These are phyloP conservation scores for Clarias macrocephalus DNA, from an alignment of 2,113 vertebrate species.

Conservation along the genomic window DNA sequence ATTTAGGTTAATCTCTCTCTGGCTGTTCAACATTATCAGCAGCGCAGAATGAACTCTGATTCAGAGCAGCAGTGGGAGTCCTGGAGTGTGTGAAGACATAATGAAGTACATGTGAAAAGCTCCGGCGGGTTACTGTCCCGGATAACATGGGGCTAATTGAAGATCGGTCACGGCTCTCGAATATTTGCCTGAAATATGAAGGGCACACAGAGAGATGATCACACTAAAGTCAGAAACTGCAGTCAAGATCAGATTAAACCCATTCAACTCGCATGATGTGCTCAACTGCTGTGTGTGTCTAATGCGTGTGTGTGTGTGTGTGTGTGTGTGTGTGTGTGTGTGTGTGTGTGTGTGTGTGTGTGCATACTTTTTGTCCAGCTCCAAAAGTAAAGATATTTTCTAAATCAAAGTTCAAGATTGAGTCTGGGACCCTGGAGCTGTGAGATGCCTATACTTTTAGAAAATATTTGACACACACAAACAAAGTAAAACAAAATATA, in stretches of 20 bases:
- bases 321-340: slow-evolving; percentile 13
- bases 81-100: slow-evolving; percentile 63
- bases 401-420: background rate
- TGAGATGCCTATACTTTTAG: background rate
- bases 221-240: slow-evolving; percentile 64
- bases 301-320: background rate
- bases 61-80: slow-evolving; percentile 59
- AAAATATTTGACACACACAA: background rate
- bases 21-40: slow-evolving; percentile 45
- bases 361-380: background rate
- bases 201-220: slow-evolving; percentile 55
- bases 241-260: slow-evolving; percentile 72
- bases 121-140: slow-evolving; percentile 69
- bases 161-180: slow-evolving; percentile 75
- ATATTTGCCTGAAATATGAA: slow-evolving; percentile 77
- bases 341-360: background rate
- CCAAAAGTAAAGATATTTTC: background rate
- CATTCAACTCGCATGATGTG: slow-evolving; percentile 67
- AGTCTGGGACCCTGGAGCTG: background rate
- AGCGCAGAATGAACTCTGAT: slow-evolving; percentile 21
- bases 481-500: background rate
- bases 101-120: slow-evolving; percentile 72
- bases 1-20: slow-evolving; percentile 74
- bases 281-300: slow-evolving; percentile 35
- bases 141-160: slow-evolving; percentile 78